Evolutionary conservation across 2,113 vertebrate species (phyloP).

Genomic region (Prinia subflava): DNA sequence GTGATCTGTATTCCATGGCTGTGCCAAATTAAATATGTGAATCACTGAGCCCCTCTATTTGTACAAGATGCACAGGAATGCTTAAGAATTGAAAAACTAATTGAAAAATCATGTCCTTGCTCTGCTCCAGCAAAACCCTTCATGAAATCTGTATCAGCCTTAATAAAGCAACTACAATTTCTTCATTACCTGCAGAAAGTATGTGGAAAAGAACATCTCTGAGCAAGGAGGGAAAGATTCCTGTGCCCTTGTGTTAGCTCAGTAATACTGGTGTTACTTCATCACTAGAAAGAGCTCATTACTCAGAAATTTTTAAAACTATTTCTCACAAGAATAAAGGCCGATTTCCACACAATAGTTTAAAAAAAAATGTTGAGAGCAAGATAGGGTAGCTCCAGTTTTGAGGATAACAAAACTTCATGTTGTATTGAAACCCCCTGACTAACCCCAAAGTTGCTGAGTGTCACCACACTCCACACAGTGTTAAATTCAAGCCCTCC

Average conservation of each 20-base stretch:
- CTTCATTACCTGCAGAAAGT: not conserved
- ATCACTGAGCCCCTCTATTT: not conserved
- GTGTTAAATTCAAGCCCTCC: not conserved
- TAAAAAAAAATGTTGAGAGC: not conserved
- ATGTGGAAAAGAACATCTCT: not conserved
- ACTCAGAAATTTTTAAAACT: not conserved
- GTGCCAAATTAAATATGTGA: not conserved
- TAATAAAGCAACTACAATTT: not conserved
- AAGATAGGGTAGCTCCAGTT: not conserved
- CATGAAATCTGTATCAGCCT: not conserved
- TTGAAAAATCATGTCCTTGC: not conserved
- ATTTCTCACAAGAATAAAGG: not conserved
- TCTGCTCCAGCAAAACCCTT: not conserved
- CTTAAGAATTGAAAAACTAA: not conserved
- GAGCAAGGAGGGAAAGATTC: not conserved
- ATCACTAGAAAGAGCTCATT: not conserved
- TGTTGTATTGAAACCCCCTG: rapidly evolving
- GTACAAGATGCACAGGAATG: not conserved
- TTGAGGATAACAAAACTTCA: not conserved
- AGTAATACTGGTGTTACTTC: not conserved
- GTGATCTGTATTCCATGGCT: not conserved
- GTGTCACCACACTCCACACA: rapidly evolving
- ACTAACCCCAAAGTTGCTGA: not conserved
- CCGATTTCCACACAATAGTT: not conserved
- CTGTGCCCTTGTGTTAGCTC: rapidly evolving